These are phyloP conservation scores for Lasioglossum calceatum DNA, from an alignment of 2,888 invertebrate species.

Conservation along the genomic window DNA sequence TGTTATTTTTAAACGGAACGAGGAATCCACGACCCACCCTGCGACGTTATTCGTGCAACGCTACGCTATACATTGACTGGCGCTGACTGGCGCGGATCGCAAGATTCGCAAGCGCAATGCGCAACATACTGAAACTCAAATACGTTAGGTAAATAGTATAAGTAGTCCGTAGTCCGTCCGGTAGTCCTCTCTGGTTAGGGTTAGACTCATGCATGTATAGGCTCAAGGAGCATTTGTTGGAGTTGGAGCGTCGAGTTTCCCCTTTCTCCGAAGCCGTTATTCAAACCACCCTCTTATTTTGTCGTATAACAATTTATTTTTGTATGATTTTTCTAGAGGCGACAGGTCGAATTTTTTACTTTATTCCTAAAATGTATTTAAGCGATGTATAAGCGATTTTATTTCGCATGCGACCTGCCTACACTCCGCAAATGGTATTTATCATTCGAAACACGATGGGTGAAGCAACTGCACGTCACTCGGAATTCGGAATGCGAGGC, in stretches of 20 bases:
- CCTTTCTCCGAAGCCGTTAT: background rate
- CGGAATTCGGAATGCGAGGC: constrained; percentile 30
- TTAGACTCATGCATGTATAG: too few species aligned
- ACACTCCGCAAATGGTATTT: constrained; percentile 42
- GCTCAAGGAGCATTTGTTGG: background rate
- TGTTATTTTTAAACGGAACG: constrained; percentile 28
- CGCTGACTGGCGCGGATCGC: constrained; percentile 32
- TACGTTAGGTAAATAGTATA: too few species aligned
- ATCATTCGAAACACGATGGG: constrained; percentile 48
- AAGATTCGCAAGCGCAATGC: too few species aligned
- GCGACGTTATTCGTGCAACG: constrained; percentile 8
- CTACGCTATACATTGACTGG: constrained; percentile 30
- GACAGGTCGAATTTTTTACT: background rate
- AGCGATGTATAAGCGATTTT: background rate
- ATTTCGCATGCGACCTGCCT: background rate
- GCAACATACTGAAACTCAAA: too few species aligned
- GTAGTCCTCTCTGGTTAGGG: too few species aligned
- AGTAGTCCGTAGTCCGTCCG: too few species aligned
- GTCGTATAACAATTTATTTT: too few species aligned
- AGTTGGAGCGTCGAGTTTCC: background rate
- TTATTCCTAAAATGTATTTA: background rate
- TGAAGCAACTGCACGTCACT: constrained; percentile 33
- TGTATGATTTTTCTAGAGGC: background rate
- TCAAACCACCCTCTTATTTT: background rate
- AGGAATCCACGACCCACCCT: background rate